These are phyloP conservation scores for Deilephila elpenor DNA, from an alignment of 2,888 invertebrate genomes.

Conservation along the genomic window DNA sequence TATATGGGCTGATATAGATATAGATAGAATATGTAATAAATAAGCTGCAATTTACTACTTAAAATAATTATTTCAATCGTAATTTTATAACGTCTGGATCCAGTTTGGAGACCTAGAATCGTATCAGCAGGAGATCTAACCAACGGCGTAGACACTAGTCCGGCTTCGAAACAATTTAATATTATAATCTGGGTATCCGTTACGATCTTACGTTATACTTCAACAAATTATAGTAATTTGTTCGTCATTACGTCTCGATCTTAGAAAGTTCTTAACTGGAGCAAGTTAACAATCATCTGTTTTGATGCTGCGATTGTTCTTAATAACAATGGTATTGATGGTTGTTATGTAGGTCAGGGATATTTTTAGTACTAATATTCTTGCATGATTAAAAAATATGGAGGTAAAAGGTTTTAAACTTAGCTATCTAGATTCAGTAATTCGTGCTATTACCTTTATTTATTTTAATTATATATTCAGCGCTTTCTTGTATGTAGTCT, in stretches of 20 bases:
- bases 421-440: too few species aligned
- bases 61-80: background rate
- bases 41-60: too few species aligned
- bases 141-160: constrained; percentile 18
- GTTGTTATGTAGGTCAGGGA: background rate
- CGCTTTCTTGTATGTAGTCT: too few species aligned
- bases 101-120: background rate
- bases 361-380: background rate
- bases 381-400: background rate
- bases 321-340: background rate
- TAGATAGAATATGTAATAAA: too few species aligned
- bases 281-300: constrained; percentile 28
- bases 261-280: constrained; percentile 37
- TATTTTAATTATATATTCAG: too few species aligned
- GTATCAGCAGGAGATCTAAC: constrained; percentile 9
- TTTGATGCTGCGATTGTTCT: constrained; percentile 4
- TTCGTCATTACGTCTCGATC: constrained; percentile 21
- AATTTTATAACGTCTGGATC: background rate
- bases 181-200: constrained; percentile 39
- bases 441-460: too few species aligned
- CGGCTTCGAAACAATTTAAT: constrained; percentile 26
- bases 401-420: too few species aligned
- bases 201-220: constrained; percentile 34
- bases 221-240: constrained; percentile 35
- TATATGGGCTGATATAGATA: too few species aligned